phyloP scores from a whole-genome alignment of 2,797 vertebrate genomes.

The Aulostomus chinensis region DNA sequence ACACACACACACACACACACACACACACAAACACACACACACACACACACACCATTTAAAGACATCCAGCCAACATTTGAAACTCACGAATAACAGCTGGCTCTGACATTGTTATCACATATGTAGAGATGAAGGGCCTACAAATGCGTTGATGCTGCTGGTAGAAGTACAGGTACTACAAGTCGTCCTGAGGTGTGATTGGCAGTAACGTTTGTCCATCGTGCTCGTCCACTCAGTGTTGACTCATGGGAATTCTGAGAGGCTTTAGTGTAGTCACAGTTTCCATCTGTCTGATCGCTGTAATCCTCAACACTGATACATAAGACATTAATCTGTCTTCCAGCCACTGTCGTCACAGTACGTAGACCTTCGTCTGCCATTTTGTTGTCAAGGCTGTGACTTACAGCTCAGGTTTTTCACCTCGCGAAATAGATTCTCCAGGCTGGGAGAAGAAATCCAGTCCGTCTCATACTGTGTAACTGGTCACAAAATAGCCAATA shows the following conservation, averaged over 20 bases:
- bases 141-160: constrained; percentile 1
- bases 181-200: constrained; percentile 24
- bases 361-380: constrained; percentile 35
- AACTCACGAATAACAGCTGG: no score
- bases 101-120: no score
- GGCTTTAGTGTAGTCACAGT: constrained; percentile 64
- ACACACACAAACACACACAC: no score
- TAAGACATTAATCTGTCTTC: constrained; percentile 73
- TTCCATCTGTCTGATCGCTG: constrained; percentile 58
- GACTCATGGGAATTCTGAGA: constrained; percentile 59
- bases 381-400: constrained; percentile 26
- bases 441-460: no score
- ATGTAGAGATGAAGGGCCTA: no score
- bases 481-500: no score
- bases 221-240: constrained; percentile 16
- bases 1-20: no score
- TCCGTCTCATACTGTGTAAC: no score
- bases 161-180: constrained; percentile 9
- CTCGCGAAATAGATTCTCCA: no score
- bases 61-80: no score
- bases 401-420: constrained; percentile 21
- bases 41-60: no score
- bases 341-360: constrained; percentile 33
- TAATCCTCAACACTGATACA: constrained; percentile 71
- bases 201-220: constrained; percentile 16